Conservation (phyloP, 2,113 vertebrate genomes). For the Salvator merianae region DNA sequence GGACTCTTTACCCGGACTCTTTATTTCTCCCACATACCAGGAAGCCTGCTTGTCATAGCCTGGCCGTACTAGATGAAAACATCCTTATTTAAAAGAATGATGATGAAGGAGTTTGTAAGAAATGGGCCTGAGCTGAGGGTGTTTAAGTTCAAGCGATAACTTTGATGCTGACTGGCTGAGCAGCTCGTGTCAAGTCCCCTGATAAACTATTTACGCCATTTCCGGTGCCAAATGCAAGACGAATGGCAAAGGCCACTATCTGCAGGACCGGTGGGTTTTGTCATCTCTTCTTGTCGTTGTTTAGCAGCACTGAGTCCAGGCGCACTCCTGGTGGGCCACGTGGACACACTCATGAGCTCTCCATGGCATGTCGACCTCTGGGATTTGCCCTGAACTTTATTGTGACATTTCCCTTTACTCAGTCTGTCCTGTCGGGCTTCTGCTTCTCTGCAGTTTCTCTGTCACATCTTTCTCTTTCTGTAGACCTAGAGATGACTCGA, state of each 20-base stretch:
- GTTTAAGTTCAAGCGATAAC: too few species aligned
- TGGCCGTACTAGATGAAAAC: background rate
- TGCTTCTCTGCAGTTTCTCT: background rate
- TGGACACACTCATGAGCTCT: too few species aligned
- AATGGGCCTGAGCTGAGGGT: background rate
- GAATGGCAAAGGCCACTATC: background rate
- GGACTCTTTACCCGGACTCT: background rate
- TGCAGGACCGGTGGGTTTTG: background rate
- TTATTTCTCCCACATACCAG: background rate
- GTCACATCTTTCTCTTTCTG: slow-evolving; percentile 14
- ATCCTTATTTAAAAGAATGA: background rate
- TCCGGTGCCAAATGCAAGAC: background rate
- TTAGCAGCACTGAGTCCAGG: too few species aligned
- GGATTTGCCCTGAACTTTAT: background rate
- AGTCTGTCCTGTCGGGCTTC: background rate
- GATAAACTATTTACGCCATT: background rate
- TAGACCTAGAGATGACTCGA: slow-evolving; percentile 64
- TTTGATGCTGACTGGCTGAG: background rate
- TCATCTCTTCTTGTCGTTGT: too few species aligned
- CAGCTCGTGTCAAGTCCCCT: background rate
- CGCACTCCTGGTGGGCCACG: too few species aligned
- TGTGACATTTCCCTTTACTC: background rate
- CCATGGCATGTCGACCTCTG: background rate
- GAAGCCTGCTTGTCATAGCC: background rate
- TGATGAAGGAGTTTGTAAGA: background rate